Conservation (phyloP, 2,797 vertebrate genomes). For the Syngnathus rostellatus region DNA sequence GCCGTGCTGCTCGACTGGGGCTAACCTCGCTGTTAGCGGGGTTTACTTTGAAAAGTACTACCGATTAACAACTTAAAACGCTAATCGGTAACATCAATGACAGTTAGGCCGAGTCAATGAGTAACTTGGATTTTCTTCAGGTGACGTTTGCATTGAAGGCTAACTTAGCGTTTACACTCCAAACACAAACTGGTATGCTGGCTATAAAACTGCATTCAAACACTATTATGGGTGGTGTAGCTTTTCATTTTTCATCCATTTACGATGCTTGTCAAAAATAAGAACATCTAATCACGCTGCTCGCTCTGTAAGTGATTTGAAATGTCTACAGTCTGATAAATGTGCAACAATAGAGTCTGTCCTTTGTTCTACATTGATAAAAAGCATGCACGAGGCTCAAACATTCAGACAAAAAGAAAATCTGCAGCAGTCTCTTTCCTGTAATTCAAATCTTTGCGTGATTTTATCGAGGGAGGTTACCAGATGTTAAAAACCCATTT, state of each 20-base stretch:
- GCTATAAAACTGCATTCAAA: neutral
- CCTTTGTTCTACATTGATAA: constrained; percentile 32
- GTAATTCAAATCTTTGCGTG: constrained; percentile 50
- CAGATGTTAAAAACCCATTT: constrained; percentile 48
- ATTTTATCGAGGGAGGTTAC: constrained; percentile 41
- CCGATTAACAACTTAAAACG: constrained; percentile 46
- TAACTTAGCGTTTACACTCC: neutral
- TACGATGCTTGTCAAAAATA: neutral
- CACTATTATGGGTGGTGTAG: neutral
- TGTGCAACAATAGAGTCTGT: constrained; percentile 24
- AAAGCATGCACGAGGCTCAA: constrained; percentile 19
- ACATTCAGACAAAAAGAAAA: constrained; percentile 23
- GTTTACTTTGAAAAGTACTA: constrained; percentile 52
- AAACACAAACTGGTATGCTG: neutral
- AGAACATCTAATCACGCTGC: constrained; percentile 6
- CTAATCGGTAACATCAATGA: constrained; percentile 29
- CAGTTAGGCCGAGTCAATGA: constrained; percentile 19
- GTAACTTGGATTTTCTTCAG: neutral
- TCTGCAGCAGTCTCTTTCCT: constrained; percentile 22
- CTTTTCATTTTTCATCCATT: neutral
- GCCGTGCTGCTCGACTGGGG: constrained; percentile 36
- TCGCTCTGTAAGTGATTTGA: constrained; percentile 11
- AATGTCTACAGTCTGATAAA: constrained; percentile 21
- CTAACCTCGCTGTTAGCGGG: constrained; percentile 53
- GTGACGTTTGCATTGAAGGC: neutral